phyloP scores from a whole-genome alignment of 2,797 vertebrate genomes.

The Ctenosaura bakeri region DNA sequence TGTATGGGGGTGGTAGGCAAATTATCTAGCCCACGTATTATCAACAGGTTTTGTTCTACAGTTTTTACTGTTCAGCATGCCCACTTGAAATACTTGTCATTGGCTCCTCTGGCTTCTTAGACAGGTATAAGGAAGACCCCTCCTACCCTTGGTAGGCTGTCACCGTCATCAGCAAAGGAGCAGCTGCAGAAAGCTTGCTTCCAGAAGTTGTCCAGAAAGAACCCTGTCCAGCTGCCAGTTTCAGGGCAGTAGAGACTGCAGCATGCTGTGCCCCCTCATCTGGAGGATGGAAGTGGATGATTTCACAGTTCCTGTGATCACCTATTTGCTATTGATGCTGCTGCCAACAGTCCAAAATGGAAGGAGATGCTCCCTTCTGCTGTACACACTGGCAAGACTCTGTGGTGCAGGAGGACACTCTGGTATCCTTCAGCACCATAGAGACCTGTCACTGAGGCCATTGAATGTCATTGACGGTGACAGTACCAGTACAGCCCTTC shows the following conservation, averaged over 20 bases:
- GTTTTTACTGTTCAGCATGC: background rate
- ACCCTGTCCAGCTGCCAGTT: background rate
- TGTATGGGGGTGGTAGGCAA: too few relatives aligned
- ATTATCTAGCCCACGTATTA: background rate
- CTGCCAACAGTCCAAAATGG: background rate
- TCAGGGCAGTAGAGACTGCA: background rate
- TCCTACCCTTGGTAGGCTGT: background rate
- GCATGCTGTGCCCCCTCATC: background rate
- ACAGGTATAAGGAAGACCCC: background rate
- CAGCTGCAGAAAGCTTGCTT: background rate
- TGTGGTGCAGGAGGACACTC: too few relatives aligned
- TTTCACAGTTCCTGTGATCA: background rate
- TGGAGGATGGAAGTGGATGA: too few relatives aligned
- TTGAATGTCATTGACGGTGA: background rate
- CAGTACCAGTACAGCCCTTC: background rate
- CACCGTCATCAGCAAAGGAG: background rate
- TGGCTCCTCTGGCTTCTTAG: background rate
- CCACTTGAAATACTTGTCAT: background rate
- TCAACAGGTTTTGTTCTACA: background rate
- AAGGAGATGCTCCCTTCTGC: background rate
- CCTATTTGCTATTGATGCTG: background rate
- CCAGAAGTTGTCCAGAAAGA: background rate
- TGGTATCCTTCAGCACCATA: background rate
- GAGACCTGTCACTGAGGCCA: background rate
- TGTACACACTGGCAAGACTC: background rate